A percentile compares a stretch with the other conserved stretches of the same genome.
These are phyloP conservation scores for Neoseiulus cucumeris DNA, from an alignment of 1,140 invertebrate species.

Conservation along the genomic window DNA sequence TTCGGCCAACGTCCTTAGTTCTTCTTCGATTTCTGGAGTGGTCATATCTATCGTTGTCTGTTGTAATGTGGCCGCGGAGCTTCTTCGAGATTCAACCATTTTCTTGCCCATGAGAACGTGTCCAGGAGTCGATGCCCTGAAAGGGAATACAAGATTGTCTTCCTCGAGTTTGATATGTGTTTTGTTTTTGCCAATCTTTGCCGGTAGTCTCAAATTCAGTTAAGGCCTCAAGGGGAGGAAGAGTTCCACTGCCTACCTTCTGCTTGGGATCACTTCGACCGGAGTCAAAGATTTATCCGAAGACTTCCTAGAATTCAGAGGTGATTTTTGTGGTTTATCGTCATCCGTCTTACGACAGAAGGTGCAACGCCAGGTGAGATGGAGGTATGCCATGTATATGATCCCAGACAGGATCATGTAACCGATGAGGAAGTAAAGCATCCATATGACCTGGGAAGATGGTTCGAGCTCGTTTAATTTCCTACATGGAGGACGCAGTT, in stretches of 20 bases:
- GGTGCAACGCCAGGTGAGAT: background rate
- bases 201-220: background rate
- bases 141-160: too few relatives aligned
- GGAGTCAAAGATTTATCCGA: background rate
- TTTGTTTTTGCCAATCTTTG: background rate
- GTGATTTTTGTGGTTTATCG: background rate
- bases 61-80: background rate
- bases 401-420: background rate
- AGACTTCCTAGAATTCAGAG: background rate
- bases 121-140: background rate
- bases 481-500: too few relatives aligned
- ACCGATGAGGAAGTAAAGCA: slow-evolving; percentile 1
- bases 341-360: background rate
- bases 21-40: background rate
- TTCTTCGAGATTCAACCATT: background rate
- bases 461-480: too few relatives aligned
- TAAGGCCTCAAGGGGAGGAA: background rate
- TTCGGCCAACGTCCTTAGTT: background rate
- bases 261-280: background rate
- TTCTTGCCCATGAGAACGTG: background rate
- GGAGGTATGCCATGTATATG: background rate
- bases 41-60: background rate
- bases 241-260: background rate
- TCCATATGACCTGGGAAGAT: background rate
- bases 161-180: too few relatives aligned